phyloP scores from a whole-genome alignment of 2,113 vertebrate species.

The Saguinus midas region DNA sequence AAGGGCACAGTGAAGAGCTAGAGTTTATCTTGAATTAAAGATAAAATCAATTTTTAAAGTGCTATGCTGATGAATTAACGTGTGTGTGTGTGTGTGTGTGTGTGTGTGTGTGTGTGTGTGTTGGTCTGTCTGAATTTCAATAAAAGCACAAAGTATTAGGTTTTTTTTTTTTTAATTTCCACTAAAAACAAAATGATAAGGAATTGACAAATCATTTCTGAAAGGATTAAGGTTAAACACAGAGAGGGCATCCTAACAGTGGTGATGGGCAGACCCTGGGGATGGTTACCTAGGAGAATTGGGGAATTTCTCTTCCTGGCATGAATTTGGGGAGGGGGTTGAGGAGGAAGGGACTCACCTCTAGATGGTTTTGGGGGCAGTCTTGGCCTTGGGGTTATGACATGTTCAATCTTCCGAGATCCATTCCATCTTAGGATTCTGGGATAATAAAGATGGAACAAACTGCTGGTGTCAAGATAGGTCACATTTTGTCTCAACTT shows the following conservation, averaged over 20 bases:
- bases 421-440: background rate
- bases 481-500: slow-evolving; percentile 15
- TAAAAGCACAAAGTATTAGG: background rate
- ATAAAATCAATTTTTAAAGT: slow-evolving; percentile 20
- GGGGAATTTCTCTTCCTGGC: slow-evolving; percentile 36
- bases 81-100: background rate
- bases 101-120: background rate
- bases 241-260: background rate
- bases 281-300: slow-evolving; percentile 50
- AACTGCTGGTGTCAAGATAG: slow-evolving; percentile 38
- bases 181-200: background rate
- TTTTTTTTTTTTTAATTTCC: slow-evolving; percentile 42
- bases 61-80: background rate
- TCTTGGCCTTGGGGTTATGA: background rate
- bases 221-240: slow-evolving; percentile 37
- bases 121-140: background rate
- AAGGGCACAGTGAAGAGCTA: background rate
- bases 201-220: slow-evolving; percentile 56
- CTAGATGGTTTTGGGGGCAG: background rate
- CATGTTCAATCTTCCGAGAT: slow-evolving; percentile 5
- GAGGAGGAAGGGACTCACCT: background rate
- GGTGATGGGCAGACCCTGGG: background rate
- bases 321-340: background rate
- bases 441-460: slow-evolving; percentile 37
- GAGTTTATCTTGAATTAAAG: background rate